These are phyloP conservation scores for Dunckerocampus dactyliophorus DNA, from an alignment of 2,113 vertebrate genomes.

Conservation along the genomic window DNA sequence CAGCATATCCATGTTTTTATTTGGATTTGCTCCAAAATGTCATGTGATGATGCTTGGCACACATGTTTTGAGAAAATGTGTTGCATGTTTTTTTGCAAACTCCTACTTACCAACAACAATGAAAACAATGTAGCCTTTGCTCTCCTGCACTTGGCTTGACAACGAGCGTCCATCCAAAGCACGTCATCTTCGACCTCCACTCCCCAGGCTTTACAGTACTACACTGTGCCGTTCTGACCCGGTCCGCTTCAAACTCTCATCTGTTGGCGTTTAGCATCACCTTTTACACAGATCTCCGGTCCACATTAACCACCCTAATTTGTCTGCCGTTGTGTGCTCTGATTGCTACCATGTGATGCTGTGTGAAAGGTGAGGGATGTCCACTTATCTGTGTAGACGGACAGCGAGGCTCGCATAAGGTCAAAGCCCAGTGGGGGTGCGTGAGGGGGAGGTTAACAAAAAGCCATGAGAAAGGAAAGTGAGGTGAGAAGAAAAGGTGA, in stretches of 20 bases:
- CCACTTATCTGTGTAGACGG: conserved; percentile 63
- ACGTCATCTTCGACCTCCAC: conserved; percentile 18
- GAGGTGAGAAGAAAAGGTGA: conserved; percentile 15
- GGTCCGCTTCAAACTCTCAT: conserved; percentile 56
- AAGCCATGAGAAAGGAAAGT: conserved; percentile 1
- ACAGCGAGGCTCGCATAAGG: conserved; percentile 10
- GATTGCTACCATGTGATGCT: conserved; percentile 72
- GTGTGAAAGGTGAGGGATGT: conserved; percentile 67
- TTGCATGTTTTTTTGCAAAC: no score
- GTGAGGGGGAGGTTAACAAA: neutral
- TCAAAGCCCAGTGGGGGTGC: neutral
- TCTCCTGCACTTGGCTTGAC: no score
- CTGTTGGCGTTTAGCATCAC: conserved; percentile 72
- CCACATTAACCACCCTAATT: conserved; percentile 72
- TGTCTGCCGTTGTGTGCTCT: conserved; percentile 70
- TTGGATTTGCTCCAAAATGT: no score
- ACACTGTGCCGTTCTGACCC: conserved; percentile 12
- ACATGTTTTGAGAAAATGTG: no score
- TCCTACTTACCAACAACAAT: no score
- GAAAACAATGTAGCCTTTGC: no score
- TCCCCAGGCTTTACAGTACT: conserved; percentile 42
- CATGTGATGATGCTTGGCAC: no score
- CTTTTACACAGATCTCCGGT: conserved; percentile 66
- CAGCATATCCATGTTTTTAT: no score
- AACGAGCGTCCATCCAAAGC: conserved; percentile 12